These are phyloP conservation scores for Heterodera schachtii DNA, from an alignment of 1,140 invertebrate genomes.

Conservation along the genomic window DNA sequence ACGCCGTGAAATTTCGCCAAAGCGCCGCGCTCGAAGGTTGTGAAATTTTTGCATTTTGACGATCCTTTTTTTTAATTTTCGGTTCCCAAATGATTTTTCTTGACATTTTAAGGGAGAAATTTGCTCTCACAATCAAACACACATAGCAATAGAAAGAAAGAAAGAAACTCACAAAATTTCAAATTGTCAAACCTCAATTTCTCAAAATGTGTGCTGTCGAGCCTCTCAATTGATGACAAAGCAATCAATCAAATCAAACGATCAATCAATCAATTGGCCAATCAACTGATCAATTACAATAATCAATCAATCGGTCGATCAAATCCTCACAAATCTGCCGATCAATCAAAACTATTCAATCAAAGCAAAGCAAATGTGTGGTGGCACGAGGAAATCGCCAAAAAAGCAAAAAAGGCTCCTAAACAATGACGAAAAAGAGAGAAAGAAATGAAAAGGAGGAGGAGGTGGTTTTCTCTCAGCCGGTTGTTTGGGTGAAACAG, in stretches of 20 bases:
- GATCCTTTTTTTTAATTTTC: conserved; percentile 6
- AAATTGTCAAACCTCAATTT: conserved; percentile 18
- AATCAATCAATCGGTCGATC: conserved; percentile 25
- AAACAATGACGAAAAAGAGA: too few species aligned
- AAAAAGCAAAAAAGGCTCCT: too few species aligned
- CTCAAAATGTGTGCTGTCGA: background rate
- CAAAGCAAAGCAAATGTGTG: too few species aligned
- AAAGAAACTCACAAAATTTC: conserved; percentile 20
- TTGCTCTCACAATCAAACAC: conserved; percentile 1
- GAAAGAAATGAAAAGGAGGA: too few species aligned
- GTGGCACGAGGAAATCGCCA: too few species aligned
- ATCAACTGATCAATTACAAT: conserved; percentile 14
- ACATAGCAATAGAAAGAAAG: conserved; percentile 1
- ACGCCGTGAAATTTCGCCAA: conserved; percentile 21
- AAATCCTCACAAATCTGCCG: background rate
- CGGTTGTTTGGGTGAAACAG: too few species aligned
- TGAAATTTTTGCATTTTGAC: background rate
- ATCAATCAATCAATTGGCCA: conserved; percentile 17
- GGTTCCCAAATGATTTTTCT: conserved; percentile 14
- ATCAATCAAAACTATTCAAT: too few species aligned
- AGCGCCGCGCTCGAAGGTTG: conserved; percentile 16
- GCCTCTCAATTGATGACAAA: conserved; percentile 2
- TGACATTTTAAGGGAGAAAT: conserved; percentile 3
- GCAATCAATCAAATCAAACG: background rate
- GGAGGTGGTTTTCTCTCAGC: too few species aligned